Evolutionary conservation across 2,888 invertebrate species (phyloP).

Genomic region (Lordiphosa andalusiaca): DNA sequence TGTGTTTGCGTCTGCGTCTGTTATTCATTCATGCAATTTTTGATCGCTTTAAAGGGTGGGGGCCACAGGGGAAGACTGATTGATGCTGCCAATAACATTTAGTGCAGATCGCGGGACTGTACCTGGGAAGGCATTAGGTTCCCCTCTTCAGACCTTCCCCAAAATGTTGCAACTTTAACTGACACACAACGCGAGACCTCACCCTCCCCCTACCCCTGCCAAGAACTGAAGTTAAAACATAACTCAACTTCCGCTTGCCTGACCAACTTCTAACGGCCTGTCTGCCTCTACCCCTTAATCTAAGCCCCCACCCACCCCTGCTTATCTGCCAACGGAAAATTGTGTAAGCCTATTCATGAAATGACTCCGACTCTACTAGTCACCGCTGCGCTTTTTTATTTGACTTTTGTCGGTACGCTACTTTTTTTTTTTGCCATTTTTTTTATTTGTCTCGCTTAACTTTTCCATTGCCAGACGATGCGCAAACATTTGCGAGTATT

Average conservation of each 20-base stretch:
- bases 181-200: no score
- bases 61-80: conserved; percentile 61
- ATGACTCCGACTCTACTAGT: conserved; percentile 30
- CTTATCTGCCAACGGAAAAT: conserved; percentile 32
- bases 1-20: conserved; percentile 44
- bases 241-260: not conserved
- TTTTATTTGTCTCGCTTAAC: conserved; percentile 59
- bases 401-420: conserved; percentile 70
- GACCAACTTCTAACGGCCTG: no score
- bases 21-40: conserved; percentile 60
- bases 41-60: conserved; percentile 63
- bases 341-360: conserved; percentile 59
- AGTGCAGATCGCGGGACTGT: conserved; percentile 31
- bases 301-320: not conserved
- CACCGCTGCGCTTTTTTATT: conserved; percentile 63
- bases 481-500: conserved; percentile 77
- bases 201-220: no score
- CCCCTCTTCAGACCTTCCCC: no score
- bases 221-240: not conserved
- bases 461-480: conserved; percentile 77
- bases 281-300: not conserved
- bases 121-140: not conserved
- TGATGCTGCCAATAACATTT: conserved; percentile 71
- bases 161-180: no score
- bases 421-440: conserved; percentile 26